Percentiles rank a stretch among this genome's conserved stretches.
phyloP scores from a whole-genome alignment of 1,140 invertebrate species.

The Heliothis virescens region DNA sequence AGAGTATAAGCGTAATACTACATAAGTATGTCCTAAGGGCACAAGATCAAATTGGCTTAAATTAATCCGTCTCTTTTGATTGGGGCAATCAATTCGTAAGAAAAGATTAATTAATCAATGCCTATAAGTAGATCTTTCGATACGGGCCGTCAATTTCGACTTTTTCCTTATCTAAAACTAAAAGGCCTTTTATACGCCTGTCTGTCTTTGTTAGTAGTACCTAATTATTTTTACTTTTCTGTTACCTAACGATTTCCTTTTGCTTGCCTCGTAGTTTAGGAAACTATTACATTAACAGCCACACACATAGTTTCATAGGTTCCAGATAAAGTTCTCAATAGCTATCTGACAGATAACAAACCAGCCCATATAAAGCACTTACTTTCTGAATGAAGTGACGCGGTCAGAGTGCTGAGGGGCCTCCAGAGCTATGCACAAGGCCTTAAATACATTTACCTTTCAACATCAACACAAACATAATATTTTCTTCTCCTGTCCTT shows the following conservation, averaged over 20 bases:
- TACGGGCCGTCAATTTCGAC: slow-evolving; percentile 25
- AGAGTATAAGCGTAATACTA: neutral
- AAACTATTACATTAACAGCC: too few relatives aligned
- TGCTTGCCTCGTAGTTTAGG: too few relatives aligned
- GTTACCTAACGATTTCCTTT: neutral
- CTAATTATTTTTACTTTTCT: slow-evolving; percentile 12
- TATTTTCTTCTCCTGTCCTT: too few relatives aligned
- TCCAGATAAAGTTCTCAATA: too few relatives aligned
- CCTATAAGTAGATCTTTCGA: slow-evolving; percentile 21
- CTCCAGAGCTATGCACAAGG: too few relatives aligned
- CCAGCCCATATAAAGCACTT: too few relatives aligned
- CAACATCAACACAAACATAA: too few relatives aligned
- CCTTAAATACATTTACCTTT: too few relatives aligned
- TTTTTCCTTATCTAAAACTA: slow-evolving; percentile 37
- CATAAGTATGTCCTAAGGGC: neutral
- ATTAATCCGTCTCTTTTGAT: neutral
- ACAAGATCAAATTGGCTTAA: slow-evolving; percentile 1
- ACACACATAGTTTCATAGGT: too few relatives aligned
- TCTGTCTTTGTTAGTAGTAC: neutral
- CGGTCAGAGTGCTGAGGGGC: too few relatives aligned
- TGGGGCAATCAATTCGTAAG: slow-evolving; percentile 8
- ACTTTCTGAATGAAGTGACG: too few relatives aligned
- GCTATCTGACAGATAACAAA: too few relatives aligned
- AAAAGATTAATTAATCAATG: slow-evolving; percentile 29
- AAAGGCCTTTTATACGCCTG: neutral